Percentiles rank a stretch among this genome's conserved stretches.
These are phyloP conservation scores for Geotrypetes seraphini DNA, from an alignment of 2,797 vertebrate species.

Conservation along the genomic window DNA sequence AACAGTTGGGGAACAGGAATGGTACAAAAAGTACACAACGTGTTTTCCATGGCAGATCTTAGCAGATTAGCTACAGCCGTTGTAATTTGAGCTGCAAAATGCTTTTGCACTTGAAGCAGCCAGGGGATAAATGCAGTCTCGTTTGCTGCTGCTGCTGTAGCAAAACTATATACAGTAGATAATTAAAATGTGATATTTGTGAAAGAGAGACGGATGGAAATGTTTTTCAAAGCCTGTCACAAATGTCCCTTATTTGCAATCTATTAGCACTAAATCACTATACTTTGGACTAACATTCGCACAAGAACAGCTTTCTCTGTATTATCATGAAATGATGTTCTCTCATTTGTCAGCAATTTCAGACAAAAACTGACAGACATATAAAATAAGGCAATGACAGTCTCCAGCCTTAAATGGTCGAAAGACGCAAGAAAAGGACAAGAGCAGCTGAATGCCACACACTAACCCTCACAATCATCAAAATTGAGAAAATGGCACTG, in stretches of 20 bases:
- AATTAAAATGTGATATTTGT: neutral
- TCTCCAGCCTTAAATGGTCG: neutral
- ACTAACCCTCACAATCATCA: conserved; percentile 9
- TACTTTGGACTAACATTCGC: neutral
- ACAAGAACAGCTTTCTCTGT: neutral
- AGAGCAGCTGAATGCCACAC: neutral
- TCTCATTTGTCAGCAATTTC: conserved; percentile 7
- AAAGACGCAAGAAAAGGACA: neutral
- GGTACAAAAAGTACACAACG: too few relatives aligned
- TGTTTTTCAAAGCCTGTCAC: neutral
- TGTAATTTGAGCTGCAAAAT: too few relatives aligned
- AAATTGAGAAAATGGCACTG: conserved; percentile 7
- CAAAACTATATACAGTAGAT: too few relatives aligned
- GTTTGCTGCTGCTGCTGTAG: too few relatives aligned
- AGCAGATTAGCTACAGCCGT: too few relatives aligned
- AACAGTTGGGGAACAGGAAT: too few relatives aligned
- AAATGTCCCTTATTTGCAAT: neutral
- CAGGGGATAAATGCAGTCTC: too few relatives aligned
- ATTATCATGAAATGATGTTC: conserved; percentile 4
- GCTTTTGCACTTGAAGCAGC: too few relatives aligned
- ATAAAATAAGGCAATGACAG: neutral
- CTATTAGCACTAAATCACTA: neutral
- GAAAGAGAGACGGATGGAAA: neutral
- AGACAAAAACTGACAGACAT: conserved; percentile 3
- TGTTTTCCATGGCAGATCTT: too few relatives aligned